Percentiles rank a stretch among this genome's conserved stretches.
phyloP scores from a whole-genome alignment of 2,797 vertebrate genomes.

The Sebastes melanostomus region DNA sequence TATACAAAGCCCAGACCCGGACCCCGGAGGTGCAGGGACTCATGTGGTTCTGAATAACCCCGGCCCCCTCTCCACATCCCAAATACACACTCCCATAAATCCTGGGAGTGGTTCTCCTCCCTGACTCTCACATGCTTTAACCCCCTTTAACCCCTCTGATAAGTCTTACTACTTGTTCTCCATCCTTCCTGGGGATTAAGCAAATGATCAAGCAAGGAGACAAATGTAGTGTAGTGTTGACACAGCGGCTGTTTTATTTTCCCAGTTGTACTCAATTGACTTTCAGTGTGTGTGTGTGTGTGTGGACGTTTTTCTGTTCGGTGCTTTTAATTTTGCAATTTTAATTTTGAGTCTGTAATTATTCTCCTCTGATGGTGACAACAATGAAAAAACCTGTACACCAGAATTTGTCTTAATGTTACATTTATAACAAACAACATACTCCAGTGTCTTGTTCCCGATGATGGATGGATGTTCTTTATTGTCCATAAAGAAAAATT shows the following conservation, averaged over 20 bases:
- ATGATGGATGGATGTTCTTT: not conserved
- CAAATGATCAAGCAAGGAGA: slow-evolving; percentile 31
- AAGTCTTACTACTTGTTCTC: slow-evolving; percentile 15
- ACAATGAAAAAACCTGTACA: not conserved
- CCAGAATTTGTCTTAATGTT: not conserved
- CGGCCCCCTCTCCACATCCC: slow-evolving; percentile 10
- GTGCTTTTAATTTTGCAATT: not conserved
- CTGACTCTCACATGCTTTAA: slow-evolving; percentile 48
- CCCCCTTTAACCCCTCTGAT: slow-evolving; percentile 33
- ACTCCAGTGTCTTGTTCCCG: not conserved
- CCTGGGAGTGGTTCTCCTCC: slow-evolving; percentile 42
- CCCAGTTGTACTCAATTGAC: not conserved
- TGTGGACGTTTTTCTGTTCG: not conserved
- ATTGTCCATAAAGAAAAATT: too few relatives aligned
- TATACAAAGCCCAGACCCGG: slow-evolving; percentile 17
- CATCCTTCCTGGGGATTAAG: slow-evolving; percentile 23
- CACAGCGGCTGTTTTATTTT: not conserved
- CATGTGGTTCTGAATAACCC: slow-evolving; percentile 29
- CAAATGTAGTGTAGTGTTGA: not conserved
- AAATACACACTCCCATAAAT: not conserved
- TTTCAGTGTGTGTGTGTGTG: not conserved
- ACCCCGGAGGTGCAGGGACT: slow-evolving; percentile 24
- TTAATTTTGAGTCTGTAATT: not conserved
- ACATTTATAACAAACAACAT: not conserved
- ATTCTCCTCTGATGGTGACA: not conserved